These are phyloP conservation scores for Perodicticus potto DNA, from an alignment of 2,797 vertebrate genomes.

Conservation along the genomic window DNA sequence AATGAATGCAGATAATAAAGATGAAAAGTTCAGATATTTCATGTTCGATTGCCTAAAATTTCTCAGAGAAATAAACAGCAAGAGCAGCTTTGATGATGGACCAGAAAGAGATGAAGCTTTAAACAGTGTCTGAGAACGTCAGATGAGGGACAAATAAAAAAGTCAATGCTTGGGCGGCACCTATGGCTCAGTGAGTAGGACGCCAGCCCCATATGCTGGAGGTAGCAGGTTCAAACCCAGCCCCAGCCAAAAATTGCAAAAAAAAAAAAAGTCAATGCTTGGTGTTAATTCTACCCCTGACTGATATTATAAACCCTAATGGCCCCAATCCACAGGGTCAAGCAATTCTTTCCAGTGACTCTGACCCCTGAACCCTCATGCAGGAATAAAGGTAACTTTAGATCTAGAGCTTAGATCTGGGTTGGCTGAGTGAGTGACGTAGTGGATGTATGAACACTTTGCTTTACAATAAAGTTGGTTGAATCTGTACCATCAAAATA, in stretches of 20 bases:
- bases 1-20: not conserved
- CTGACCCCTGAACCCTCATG: no score
- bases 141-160: not conserved
- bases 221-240: no score
- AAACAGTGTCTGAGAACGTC: not conserved
- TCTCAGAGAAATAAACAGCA: not conserved
- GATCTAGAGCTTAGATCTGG: not conserved
- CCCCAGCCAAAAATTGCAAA: no score
- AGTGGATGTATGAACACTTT: not conserved
- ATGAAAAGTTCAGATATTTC: not conserved
- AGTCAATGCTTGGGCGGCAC: no score
- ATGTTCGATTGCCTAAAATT: not conserved
- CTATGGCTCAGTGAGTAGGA: no score
- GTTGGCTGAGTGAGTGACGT: not conserved
- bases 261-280: not conserved
- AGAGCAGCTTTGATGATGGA: not conserved
- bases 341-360: not conserved
- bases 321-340: not conserved
- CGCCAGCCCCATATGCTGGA: no score
- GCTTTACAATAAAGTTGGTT: not conserved
- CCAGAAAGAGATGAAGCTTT: not conserved
- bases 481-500: not conserved
- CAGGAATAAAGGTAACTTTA: not conserved
- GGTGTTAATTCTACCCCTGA: not conserved
- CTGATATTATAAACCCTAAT: not conserved